Evolutionary conservation across 2,113 vertebrate genomes (phyloP), one percentile per base, ranked within the genome.

Genomic region (Oncorhynchus kisutch): DNA sequence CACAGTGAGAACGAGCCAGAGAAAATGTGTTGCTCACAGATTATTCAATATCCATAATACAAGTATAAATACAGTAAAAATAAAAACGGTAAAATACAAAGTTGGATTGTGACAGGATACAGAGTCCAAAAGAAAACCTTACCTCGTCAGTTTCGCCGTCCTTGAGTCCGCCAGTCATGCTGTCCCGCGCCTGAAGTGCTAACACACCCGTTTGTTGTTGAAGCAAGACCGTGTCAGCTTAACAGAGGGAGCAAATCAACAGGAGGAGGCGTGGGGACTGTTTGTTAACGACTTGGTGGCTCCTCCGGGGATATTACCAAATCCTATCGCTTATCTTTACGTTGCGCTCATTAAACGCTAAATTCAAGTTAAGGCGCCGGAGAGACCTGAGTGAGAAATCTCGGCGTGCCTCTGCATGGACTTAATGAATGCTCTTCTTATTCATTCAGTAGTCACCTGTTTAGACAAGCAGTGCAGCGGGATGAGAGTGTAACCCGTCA

Each of bases 111-210:
- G 67, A 71, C 3, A 68, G 57, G 4, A 7, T 64, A 24, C 2
- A 69, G 16, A 9, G 9, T 11, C 25, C 14, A 49, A 34, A 24
- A 1, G 22, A 75, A 64, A 78, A 84, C 74, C 82, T 72, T 88
- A 93, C 93, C 93, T 94, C 92, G 13, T 92, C 95, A 16, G 94
- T 91, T 57, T 97, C 95, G 72, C 92, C 92, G 95, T 95, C 95
- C 92, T 94, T 96, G 90, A 82, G 87, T 84, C 95, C 96, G 84
- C 95, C 95, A 84, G 97, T 97, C 97, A 99, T 99, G 93, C 91
- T 95, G 95, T 72, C 88, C 78, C 9, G 85, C 84, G 77, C 83
- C 81, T 60, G 74, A 85, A 69, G 79, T 88, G 84, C 76, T 87
- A 77, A 83, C 88, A 77, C 89, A 88, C 84, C 80, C 73, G 77